Evolutionary conservation across 2,888 invertebrate genomes (phyloP).

Genomic region (Nudaria mundana): DNA sequence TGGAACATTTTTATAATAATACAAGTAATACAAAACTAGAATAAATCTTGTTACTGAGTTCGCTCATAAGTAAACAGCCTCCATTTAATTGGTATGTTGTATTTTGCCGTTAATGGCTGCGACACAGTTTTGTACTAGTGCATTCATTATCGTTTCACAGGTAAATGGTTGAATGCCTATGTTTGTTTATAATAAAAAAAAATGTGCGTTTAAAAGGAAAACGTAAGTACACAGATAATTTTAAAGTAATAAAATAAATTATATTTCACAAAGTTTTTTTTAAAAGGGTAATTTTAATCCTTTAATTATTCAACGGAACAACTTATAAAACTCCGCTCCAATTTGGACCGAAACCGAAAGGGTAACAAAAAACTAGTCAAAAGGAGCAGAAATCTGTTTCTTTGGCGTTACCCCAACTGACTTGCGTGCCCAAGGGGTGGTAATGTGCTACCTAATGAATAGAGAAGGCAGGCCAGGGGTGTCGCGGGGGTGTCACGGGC

Average conservation of each 20-base stretch:
- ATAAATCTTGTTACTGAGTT: no score
- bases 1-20: no score
- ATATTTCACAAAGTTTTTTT: background rate
- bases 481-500: slow-evolving; percentile 36
- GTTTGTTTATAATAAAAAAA: no score
- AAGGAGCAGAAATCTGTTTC: slow-evolving; percentile 70
- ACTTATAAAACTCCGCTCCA: slow-evolving; percentile 10
- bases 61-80: no score
- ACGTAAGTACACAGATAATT: no score
- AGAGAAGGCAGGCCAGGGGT: slow-evolving; percentile 59
- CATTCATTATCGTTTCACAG: no score
- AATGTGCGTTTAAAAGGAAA: no score
- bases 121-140: no score
- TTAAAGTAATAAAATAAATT: background rate
- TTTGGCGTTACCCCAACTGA: slow-evolving; percentile 50
- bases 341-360: slow-evolving; percentile 16
- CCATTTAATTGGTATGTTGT: no score
- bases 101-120: no score
- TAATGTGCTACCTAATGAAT: slow-evolving; percentile 80
- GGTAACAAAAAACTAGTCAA: slow-evolving; percentile 37
- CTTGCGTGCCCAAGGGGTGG: slow-evolving; percentile 68
- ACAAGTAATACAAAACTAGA: no score
- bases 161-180: no score
- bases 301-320: slow-evolving; percentile 8
- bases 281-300: slow-evolving; percentile 1